Evolutionary conservation across 1,140 invertebrate genomes (phyloP), one percentile per base, ranked within the genome.

Genomic region (Gyrodactylus salaris): DNA sequence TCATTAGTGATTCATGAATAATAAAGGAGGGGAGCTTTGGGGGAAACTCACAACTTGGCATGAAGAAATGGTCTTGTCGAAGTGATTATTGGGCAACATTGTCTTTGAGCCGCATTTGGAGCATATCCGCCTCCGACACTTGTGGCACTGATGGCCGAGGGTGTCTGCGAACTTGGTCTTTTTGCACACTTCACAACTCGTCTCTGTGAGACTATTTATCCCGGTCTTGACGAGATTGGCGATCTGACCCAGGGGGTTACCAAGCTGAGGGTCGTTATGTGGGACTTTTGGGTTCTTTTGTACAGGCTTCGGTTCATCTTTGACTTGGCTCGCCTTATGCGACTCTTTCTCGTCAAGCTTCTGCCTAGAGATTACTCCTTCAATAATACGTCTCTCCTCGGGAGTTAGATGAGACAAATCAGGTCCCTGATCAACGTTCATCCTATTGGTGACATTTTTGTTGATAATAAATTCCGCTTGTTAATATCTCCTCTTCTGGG

Each of bases 401-500:
- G 89, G 87, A 77, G 90, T 96, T 78, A 97, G 86, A 83, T 97
- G 91, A 79, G 89, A 94, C 78, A 98, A 86, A 85, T 97, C 92
- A 77, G 91, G 91, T 85, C 34, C 34, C n/a, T 54, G 7, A n/a
- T 54, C 34, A 16, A n/a, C 34, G n/a, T 54, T 54, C 34, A 54
- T 54, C n/a, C 7, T 7, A 54, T 16, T 54, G 34, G 7, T 54
- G 7, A 54, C 34, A 54, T 54, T 54, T 54, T n/a, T 16, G 34
- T n/a, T 54, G n/a, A 7, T 7, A 54, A n/a, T 16, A 54, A 54
- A 54, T 54, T 54, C 34, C 34, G 7, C 34, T 16, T 54, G 34
- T 54, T 54, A 54, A 54, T 54, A n/a, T n/a, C n/a, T n/a, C n/a
- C n/a, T n/a, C n/a, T n/a, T n/a, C n/a, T n/a, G n/a, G n/a, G n/a